These are phyloP conservation scores for Acrobasis consociella DNA, from an alignment of 2,888 invertebrate genomes.

Conservation along the genomic window DNA sequence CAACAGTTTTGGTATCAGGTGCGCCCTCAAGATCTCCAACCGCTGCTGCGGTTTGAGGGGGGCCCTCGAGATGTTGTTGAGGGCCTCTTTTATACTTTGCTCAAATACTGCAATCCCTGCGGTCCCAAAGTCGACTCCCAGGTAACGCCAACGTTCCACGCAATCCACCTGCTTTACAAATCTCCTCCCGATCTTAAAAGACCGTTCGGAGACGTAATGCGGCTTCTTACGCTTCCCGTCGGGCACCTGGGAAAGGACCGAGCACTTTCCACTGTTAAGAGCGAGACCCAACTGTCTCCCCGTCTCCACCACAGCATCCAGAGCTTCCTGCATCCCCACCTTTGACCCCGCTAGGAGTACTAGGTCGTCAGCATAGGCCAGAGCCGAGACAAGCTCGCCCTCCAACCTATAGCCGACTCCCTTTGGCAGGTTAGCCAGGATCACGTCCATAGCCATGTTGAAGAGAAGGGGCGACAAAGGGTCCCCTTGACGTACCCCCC, in stretches of 20 bases:
- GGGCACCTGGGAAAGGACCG: neutral
- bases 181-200: constrained; percentile 26
- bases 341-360: no score
- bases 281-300: neutral
- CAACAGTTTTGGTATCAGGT: constrained; percentile 54
- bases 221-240: constrained; percentile 37
- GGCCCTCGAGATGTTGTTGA: constrained; percentile 42
- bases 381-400: no score
- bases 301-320: neutral
- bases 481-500: neutral
- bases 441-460: constrained; percentile 28
- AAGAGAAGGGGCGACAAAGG: neutral
- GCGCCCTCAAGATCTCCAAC: constrained; percentile 45
- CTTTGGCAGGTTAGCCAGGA: constrained; percentile 31
- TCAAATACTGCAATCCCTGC: constrained; percentile 38
- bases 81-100: constrained; percentile 35
- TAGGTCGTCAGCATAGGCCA: no score
- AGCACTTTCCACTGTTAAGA: neutral
- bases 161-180: no score
- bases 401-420: constrained; percentile 1
- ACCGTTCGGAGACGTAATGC: constrained; percentile 24
- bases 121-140: constrained; percentile 40
- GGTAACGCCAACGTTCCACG: no score
- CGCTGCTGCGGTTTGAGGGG: constrained; percentile 60
- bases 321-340: no score